phyloP scores from a whole-genome alignment of 2,888 invertebrate genomes.

The Megaustenia siamemsis region DNA sequence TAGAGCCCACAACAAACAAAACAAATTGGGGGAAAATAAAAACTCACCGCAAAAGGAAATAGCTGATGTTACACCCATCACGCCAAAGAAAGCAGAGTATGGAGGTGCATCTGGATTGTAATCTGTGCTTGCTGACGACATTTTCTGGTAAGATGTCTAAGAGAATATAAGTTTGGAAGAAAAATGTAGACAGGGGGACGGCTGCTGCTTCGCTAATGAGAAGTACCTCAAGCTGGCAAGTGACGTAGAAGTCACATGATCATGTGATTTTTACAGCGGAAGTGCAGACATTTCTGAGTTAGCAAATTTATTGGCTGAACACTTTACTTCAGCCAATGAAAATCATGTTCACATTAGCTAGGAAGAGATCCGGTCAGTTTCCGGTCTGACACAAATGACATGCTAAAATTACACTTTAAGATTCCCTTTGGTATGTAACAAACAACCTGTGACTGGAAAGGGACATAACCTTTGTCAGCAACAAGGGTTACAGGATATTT shows the following conservation, averaged over 20 bases:
- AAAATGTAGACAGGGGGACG: neutral
- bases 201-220: neutral
- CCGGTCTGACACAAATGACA: too few species aligned
- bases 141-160: conserved; percentile 20
- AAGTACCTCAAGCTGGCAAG: conserved; percentile 53
- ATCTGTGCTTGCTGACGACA: conserved; percentile 20
- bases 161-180: conserved; percentile 9
- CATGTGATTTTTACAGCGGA: conserved; percentile 53
- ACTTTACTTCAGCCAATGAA: conserved; percentile 51
- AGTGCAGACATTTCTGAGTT: conserved; percentile 18
- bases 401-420: too few species aligned
- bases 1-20: neutral
- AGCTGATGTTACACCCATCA: conserved; percentile 92
- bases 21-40: neutral
- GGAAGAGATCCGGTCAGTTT: neutral
- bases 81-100: conserved; percentile 49
- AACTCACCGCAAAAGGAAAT: conserved; percentile 99
- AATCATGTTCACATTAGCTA: conserved; percentile 25
- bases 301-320: conserved; percentile 55
- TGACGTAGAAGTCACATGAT: conserved; percentile 59
- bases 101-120: conserved; percentile 45
- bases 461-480: too few species aligned
- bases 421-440: too few species aligned
- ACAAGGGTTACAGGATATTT: too few species aligned
- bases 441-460: too few species aligned